These are phyloP conservation scores for Hyaena hyaena DNA, from an alignment of 2,113 vertebrate species.

Conservation along the genomic window DNA sequence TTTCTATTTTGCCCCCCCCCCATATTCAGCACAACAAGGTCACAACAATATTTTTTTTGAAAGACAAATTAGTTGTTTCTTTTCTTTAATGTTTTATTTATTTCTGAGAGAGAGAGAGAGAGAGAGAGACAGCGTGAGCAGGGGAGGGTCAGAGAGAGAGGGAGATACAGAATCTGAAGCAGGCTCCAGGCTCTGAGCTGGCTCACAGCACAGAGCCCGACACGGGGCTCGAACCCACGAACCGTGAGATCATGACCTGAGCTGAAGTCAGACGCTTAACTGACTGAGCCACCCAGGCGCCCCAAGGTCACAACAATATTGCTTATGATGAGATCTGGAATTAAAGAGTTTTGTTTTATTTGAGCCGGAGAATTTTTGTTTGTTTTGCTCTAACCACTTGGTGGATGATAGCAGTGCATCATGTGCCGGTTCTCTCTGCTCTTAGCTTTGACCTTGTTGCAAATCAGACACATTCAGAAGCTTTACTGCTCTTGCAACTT, in stretches of 20 bases:
- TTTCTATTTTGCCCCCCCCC: not conserved
- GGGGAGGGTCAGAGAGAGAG: too few species aligned
- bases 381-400: conserved; percentile 47
- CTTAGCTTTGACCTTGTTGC: conserved; percentile 33
- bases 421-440: not conserved
- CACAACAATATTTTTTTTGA: not conserved
- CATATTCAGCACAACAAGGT: not conserved
- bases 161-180: too few species aligned
- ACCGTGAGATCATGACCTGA: too few species aligned
- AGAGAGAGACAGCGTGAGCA: too few species aligned
- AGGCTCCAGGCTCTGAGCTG: too few species aligned
- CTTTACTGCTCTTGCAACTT: not conserved
- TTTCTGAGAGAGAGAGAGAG: too few species aligned
- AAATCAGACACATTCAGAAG: not conserved
- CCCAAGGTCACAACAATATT: not conserved
- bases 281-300: too few species aligned
- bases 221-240: too few species aligned
- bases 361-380: not conserved
- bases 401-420: not conserved
- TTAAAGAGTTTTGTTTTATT: conserved; percentile 29
- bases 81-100: too few species aligned
- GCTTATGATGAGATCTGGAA: conserved; percentile 17
- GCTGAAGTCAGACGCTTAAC: too few species aligned
- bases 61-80: too few species aligned
- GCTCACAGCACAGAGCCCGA: too few species aligned